Evolutionary conservation across 2,113 vertebrate genomes (phyloP).

Genomic region (Mormyrus iriodes): DNA sequence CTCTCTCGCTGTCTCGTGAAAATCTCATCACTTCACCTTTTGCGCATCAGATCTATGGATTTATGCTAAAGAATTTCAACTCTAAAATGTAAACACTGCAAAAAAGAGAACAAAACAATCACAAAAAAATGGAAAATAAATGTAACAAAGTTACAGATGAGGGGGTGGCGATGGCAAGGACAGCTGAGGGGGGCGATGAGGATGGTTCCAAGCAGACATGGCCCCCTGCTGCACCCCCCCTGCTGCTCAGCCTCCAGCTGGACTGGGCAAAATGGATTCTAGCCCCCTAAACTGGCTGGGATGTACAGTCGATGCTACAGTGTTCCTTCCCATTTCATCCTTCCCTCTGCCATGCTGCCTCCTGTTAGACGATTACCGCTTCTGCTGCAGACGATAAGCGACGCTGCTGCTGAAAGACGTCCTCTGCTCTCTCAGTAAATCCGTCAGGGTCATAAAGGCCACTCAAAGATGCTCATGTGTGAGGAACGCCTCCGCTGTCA

Average conservation of each 20-base stretch:
- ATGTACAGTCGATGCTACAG: conserved; percentile 37
- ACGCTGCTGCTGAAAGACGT: background rate
- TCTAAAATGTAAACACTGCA: background rate
- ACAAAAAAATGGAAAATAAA: background rate
- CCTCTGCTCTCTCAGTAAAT: background rate
- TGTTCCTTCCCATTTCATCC: conserved; percentile 34
- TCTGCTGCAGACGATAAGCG: background rate
- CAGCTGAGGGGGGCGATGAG: background rate
- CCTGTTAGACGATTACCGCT: background rate
- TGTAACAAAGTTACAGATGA: background rate
- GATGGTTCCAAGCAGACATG: background rate
- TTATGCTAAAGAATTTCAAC: background rate
- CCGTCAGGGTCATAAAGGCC: background rate
- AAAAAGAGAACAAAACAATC: background rate
- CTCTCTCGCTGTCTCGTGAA: too few species aligned
- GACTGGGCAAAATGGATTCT: background rate
- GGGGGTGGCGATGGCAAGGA: background rate
- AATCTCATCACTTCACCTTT: background rate
- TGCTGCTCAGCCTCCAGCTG: background rate
- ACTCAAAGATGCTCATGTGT: background rate
- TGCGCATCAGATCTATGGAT: background rate
- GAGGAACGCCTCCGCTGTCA: background rate
- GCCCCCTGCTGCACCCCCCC: background rate
- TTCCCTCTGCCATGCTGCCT: background rate
- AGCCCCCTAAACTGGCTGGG: background rate